These are phyloP conservation scores for Ormyrus nitidulus DNA, from an alignment of 2,888 invertebrate genomes.

Conservation along the genomic window DNA sequence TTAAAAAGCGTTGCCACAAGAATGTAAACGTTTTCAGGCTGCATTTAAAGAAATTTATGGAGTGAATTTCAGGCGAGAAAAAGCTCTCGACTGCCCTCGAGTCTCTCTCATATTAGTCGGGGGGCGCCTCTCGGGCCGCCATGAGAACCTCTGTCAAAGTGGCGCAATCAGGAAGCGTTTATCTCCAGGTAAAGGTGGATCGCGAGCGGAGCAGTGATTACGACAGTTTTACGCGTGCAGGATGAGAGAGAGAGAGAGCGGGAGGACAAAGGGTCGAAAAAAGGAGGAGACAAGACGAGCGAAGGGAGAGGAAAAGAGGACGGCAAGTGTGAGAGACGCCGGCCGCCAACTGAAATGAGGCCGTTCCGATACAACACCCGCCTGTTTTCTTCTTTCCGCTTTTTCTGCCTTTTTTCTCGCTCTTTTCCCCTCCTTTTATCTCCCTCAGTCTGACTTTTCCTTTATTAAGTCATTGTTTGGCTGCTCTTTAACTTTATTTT, in stretches of 20 bases:
- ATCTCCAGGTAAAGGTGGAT: constrained; percentile 31
- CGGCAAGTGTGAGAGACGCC: background rate
- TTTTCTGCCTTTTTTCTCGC: background rate
- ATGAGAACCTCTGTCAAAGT: constrained; percentile 40
- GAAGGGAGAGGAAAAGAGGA: background rate
- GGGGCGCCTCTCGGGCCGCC: background rate
- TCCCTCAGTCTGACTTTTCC: background rate
- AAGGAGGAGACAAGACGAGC: background rate
- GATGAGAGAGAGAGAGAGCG: constrained; percentile 9
- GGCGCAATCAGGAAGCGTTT: constrained; percentile 49
- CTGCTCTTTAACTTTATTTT: too few species aligned
- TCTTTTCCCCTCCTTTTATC: background rate
- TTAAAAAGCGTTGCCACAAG: too few species aligned
- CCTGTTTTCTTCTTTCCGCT: background rate
- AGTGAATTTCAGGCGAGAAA: too few species aligned
- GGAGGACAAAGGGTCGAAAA: constrained; percentile 11
- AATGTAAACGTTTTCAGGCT: too few species aligned
- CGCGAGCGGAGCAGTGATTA: constrained; percentile 46
- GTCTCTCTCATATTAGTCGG: too few species aligned
- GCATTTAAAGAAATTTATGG: too few species aligned
- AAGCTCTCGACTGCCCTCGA: too few species aligned
- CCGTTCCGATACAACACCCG: constrained; percentile 11
- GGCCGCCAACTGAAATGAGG: constrained; percentile 10
- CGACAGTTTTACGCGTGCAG: constrained; percentile 45
- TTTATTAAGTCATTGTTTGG: constrained; percentile 3